Evolutionary conservation across 92 coral and sea anemone genomes (phyloP), one percentile per base, ranked within the genome.

Genomic region (Phenganax marumi): DNA sequence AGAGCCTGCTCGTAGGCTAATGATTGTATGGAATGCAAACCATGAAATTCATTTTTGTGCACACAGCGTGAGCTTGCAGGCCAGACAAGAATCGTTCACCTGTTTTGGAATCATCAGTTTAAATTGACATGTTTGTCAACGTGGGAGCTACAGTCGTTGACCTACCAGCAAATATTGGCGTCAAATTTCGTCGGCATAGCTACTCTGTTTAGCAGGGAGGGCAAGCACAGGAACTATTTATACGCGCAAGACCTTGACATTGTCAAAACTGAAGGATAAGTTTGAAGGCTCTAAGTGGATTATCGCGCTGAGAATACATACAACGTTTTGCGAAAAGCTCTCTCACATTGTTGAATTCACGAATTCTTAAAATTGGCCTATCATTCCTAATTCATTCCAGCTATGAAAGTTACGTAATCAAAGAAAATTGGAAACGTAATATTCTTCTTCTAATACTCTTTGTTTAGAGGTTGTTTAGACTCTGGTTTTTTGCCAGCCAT

Each of bases 41-140:
- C 6, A 58, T 58, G 65, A 18, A 5, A 33, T 33, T 18, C 12
- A 7, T 7, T 18, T 58, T 58, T 12, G 65, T 12, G 65, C 65
- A 58, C 19, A 12, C 65, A 58, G 43, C 43, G 43, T 33, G 43
- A 33, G 43, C 43, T 33, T 39, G 13, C 13, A 26, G 52, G 53
- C 53, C 19, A 70, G 50, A 39, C 53, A 12, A 18, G 19, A 39
- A 33, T 33, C 43, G 43, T 33, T 1, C 43, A 33, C 43, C 5
- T 33, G 43, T 33, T 33, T 33, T 33, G 17, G 48, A 70, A n/a
- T 26, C 19, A 70, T 26, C 0, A 13, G 19, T 26, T 17, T 18
- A 70, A 25, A 70, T 47, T 70, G 76, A 46, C 76, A 70, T 26
- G 76, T 46, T 70, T 70, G 76, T 70, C 76, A 17, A 46, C 50